Conservation (phyloP, 1,140 invertebrate genomes). For the Yoshiicerus persimilis region DNA sequence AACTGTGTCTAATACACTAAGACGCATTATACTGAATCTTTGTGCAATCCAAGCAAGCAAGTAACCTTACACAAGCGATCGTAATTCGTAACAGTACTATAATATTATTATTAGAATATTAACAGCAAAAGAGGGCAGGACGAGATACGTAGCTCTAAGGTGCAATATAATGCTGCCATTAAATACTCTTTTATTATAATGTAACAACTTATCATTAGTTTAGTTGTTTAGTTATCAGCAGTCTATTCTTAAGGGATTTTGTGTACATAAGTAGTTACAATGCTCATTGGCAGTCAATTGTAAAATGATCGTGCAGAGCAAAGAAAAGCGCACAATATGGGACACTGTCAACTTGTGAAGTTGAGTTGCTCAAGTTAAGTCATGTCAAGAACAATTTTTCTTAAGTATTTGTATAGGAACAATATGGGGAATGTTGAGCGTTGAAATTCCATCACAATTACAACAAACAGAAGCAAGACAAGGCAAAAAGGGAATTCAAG, state of each 20-base stretch:
- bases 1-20: too few species aligned
- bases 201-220: neutral
- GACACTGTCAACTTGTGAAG: neutral
- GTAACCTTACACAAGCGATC: neutral
- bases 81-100: neutral
- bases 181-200: neutral
- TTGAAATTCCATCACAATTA: neutral
- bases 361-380: neutral
- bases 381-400: neutral
- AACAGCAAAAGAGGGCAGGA: neutral
- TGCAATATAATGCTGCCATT: neutral
- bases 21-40: neutral
- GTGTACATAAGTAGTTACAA: too few species aligned
- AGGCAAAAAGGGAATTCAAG: neutral
- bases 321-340: neutral
- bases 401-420: neutral
- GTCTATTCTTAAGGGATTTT: neutral
- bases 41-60: neutral
- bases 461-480: neutral
- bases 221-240: neutral
- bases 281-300: neutral
- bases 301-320: neutral
- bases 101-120: neutral
- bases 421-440: neutral
- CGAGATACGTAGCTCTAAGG: neutral